Conservation (phyloP, 2,888 invertebrate genomes). For the Mamestra brassicae region DNA sequence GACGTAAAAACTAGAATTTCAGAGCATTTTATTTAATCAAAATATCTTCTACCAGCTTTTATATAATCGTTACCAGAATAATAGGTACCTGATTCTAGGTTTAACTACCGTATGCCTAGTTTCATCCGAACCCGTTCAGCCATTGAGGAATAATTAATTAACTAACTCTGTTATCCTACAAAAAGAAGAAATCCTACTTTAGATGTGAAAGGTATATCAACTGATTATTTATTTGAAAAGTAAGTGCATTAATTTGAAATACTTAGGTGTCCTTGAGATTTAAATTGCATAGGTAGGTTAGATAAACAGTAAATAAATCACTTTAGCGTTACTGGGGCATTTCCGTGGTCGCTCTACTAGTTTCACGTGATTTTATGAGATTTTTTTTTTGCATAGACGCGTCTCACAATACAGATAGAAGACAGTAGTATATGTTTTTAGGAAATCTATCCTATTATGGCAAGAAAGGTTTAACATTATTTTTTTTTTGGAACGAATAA, state of each 20-base stretch:
- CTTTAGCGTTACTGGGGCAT: slow-evolving; percentile 5
- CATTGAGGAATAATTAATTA: neutral
- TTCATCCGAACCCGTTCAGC: no score
- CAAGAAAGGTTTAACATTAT: no score
- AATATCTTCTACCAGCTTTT: no score
- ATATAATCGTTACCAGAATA: no score
- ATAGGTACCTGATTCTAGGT: no score
- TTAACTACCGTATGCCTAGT: neutral
- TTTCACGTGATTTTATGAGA: slow-evolving; percentile 44
- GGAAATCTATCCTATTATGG: neutral
- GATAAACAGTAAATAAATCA: slow-evolving; percentile 20
- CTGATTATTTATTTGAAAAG: slow-evolving; percentile 1
- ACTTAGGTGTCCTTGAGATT: slow-evolving; percentile 16
- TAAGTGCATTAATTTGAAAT: slow-evolving; percentile 4
- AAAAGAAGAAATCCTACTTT: no score
- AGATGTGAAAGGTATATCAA: neutral
- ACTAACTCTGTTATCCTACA: no score
- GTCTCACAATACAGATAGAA: neutral
- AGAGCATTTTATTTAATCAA: no score
- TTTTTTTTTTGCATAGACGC: slow-evolving; percentile 40
- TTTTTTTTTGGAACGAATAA: neutral
- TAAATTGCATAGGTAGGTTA: slow-evolving; percentile 18
- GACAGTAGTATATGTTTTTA: neutral
- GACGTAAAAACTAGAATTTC: neutral
- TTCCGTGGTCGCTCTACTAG: slow-evolving; percentile 7